Conservation (phyloP, 2,888 invertebrate genomes). For the Adineta ricciae region DNA sequence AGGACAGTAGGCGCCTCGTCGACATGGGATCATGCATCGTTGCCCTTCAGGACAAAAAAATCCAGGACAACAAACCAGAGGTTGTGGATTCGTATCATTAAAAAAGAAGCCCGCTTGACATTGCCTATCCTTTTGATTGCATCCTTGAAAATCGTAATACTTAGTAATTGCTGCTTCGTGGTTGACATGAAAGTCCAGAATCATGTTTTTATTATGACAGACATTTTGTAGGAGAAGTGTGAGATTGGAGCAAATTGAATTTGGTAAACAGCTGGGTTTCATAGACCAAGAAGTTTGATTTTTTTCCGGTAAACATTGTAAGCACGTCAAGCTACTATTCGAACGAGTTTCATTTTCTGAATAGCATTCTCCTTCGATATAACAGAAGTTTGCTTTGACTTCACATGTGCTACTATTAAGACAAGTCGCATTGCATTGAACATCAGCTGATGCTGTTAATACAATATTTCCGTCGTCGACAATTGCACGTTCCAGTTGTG, state of each 20-base stretch:
- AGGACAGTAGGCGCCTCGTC: neutral
- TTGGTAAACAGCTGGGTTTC: neutral
- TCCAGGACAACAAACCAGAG: neutral
- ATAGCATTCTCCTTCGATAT: neutral
- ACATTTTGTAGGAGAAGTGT: neutral
- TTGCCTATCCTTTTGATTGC: neutral
- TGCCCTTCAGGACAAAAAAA: conserved; percentile 5
- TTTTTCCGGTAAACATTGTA: neutral
- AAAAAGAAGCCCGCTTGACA: neutral
- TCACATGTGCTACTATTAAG: neutral
- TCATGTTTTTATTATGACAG: neutral
- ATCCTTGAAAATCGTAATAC: neutral
- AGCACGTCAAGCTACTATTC: neutral
- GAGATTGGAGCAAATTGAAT: accelerated
- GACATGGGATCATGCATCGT: neutral
- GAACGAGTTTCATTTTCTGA: too few relatives aligned
- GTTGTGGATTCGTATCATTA: too few relatives aligned
- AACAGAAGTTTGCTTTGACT: neutral
- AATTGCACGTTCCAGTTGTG: too few relatives aligned
- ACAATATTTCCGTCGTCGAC: too few relatives aligned
- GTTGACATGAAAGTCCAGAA: neutral
- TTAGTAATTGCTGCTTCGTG: neutral
- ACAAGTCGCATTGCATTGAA: too few relatives aligned
- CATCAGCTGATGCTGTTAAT: too few relatives aligned
- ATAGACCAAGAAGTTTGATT: neutral